Percentiles rank a stretch among this genome's conserved stretches.
These are phyloP conservation scores for Plestiodon gilberti DNA, from an alignment of 2,113 vertebrate species.

Conservation along the genomic window DNA sequence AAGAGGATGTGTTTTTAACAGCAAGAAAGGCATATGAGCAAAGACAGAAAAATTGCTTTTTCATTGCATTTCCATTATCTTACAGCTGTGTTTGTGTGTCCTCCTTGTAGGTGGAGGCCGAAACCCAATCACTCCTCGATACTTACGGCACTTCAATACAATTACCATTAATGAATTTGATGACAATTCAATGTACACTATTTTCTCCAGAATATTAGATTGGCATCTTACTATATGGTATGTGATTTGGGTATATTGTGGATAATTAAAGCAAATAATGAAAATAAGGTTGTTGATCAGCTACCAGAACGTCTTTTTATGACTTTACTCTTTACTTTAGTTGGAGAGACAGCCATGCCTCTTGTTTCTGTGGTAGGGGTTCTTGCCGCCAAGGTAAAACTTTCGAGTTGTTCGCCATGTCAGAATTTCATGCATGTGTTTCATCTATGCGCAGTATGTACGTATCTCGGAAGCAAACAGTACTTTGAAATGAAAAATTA, in stretches of 20 bases:
- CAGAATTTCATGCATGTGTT: background rate
- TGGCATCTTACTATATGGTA: slow-evolving; percentile 89
- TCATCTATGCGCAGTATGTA: background rate
- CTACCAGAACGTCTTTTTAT: background rate
- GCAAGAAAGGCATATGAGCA: too few relatives aligned
- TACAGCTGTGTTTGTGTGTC: slow-evolving; percentile 18
- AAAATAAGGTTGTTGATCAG: background rate
- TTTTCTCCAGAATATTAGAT: slow-evolving; percentile 89
- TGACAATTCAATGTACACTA: slow-evolving; percentile 87
- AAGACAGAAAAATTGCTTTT: background rate
- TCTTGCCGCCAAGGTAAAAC: background rate
- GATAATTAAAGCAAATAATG: slow-evolving; percentile 8
- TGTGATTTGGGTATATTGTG: slow-evolving; percentile 28
- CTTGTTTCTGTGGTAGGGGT: background rate
- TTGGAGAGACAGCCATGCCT: background rate
- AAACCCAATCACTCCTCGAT: slow-evolving; percentile 90
- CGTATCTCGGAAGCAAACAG: background rate
- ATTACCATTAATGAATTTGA: slow-evolving; percentile 92
- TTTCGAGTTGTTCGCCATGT: background rate
- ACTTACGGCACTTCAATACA: slow-evolving; percentile 88
- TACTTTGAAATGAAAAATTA: background rate
- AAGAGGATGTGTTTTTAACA: too few relatives aligned
- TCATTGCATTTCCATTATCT: background rate
- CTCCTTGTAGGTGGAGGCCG: slow-evolving; percentile 84
- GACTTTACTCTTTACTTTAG: background rate